Evolutionary conservation across 2,113 vertebrate genomes (phyloP).

Genomic region (Sylvilagus bachmani): DNA sequence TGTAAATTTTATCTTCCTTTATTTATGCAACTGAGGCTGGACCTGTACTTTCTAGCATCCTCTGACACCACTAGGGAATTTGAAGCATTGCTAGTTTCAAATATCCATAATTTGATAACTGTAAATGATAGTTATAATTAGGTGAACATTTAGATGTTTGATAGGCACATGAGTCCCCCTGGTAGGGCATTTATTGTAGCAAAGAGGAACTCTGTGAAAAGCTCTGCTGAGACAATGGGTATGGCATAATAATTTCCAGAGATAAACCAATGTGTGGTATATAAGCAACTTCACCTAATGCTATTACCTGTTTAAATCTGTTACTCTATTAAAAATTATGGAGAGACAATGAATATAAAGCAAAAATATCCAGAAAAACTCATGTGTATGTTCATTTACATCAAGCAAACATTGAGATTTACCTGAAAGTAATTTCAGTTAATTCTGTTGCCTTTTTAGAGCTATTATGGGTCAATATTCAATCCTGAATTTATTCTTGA

Average conservation of each 20-base stretch:
- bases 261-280: too few relatives aligned
- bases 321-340: not conserved
- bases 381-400: not conserved
- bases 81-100: not conserved
- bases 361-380: not conserved
- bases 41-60: not conserved
- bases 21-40: not conserved
- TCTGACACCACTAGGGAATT: not conserved
- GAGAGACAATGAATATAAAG: not conserved
- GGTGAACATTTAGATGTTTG: not conserved
- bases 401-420: not conserved
- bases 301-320: too few relatives aligned
- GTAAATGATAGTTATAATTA: too few relatives aligned
- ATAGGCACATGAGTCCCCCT: not conserved
- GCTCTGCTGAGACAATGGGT: not conserved
- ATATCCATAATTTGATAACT: too few relatives aligned
- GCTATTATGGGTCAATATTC: not conserved
- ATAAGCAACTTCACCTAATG: too few relatives aligned
- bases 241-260: too few relatives aligned
- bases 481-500: not conserved
- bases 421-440: not conserved
- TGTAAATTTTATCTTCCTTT: not conserved
- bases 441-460: not conserved
- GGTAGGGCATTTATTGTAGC: not conserved
- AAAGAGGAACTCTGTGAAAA: not conserved